Conservation (phyloP, 2,797 vertebrate genomes). For the Silurus lanzhouensis region DNA sequence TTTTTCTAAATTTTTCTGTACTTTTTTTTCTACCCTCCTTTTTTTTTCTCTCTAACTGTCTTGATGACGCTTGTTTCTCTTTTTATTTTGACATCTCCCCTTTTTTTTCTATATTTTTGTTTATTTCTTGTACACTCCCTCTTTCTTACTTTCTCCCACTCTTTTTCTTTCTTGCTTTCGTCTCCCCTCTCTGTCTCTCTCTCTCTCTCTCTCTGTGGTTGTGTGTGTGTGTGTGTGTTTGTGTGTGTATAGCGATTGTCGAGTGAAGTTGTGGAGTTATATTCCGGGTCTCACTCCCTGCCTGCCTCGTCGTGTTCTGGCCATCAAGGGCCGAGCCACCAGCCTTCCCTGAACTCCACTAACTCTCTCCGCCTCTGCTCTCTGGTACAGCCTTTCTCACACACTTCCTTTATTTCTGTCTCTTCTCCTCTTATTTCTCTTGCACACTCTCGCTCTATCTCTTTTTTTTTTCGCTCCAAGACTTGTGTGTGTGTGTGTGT, state of each 20-base stretch:
- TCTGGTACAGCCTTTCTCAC: slow-evolving; percentile 68
- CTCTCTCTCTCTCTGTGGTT: background rate
- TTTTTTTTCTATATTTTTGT: background rate
- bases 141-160: slow-evolving; percentile 30
- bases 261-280: slow-evolving; percentile 99
- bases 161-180: slow-evolving; percentile 46
- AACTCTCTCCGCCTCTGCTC: slow-evolving; percentile 63
- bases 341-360: slow-evolving; percentile 89
- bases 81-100: background rate
- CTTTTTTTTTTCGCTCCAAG: slow-evolving; percentile 9
- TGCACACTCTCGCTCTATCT: slow-evolving; percentile 51
- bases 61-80: slow-evolving; percentile 10
- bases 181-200: slow-evolving; percentile 15
- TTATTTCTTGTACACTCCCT: slow-evolving; percentile 14
- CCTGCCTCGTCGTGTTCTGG: slow-evolving; percentile 96
- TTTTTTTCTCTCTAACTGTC: slow-evolving; percentile 4
- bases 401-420: slow-evolving; percentile 64
- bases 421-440: background rate
- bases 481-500: background rate
- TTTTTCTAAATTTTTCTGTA: slow-evolving; percentile 17
- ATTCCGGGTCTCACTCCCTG: slow-evolving; percentile 96
- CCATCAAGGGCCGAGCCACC: slow-evolving; percentile 98
- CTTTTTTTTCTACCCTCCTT: slow-evolving; percentile 32
- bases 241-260: slow-evolving; percentile 86
- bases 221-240: slow-evolving; percentile 11